Base-by-base conservation (phyloP, 2,797 vertebrate species). In the Gobio occitaniae region DNA sequence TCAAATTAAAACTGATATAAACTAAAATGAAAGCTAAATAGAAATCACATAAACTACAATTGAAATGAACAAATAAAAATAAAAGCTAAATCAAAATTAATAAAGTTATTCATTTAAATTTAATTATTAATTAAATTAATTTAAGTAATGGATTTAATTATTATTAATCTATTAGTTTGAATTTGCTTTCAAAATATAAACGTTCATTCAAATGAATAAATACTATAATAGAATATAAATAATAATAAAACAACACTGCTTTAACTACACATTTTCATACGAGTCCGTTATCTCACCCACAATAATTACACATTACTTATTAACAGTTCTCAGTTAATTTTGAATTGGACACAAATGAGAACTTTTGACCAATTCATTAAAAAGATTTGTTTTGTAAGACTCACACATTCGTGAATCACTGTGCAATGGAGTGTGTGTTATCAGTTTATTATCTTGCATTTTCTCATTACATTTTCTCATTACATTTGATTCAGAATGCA, bases 241-340 rank as follows among this genome's bases (percentile, higher is more conserved):
- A 52, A 74, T 74, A 6, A 16, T 74, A 32, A 50, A 74, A 74
- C 16, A 52, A 52, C 47, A 72, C 70, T 72, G n/a, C 3, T 72
- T 72, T 72, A 29, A 25, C 69, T 4, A 25, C 70, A 48, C 9
- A 21, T 29, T 72, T 15, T 50, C n/a, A 29, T 8, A 72, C 2
- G 4, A 44, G 38, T 21, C 66, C 11, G 66, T 69, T 48, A 72
- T 48, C 7, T 50, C 70, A 72, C 47, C 52, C 32, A 17, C 25
- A 75, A 52, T 21, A 44, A n/a, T 44, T 21, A 52, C 19, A 36
- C 4, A 19, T 75, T 52, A 21, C 48, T 75, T 29, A 36, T 11
- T 6, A 50, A 72, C 25, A 50, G 25, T 32, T 74, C 25, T 72
- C 16, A 52, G 25, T 74, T 52, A 0, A 32, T 50, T 74, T 74